Evolutionary conservation across 2,888 invertebrate genomes (phyloP).

Genomic region (Dioctria linearis): DNA sequence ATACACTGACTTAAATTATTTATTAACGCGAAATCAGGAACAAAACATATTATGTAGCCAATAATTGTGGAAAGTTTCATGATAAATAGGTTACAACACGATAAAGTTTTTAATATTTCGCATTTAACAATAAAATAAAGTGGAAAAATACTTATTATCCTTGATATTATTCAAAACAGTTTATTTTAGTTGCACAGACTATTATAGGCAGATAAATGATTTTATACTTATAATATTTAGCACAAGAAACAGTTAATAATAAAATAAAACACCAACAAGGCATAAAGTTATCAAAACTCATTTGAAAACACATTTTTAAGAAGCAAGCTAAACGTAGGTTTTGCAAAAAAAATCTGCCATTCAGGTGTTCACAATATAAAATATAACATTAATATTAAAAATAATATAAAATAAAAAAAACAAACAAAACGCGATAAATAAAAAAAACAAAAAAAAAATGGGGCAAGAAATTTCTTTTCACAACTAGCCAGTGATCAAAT

Average conservation of each 20-base stretch:
- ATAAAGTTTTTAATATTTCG: too few relatives aligned
- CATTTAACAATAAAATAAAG: too few relatives aligned
- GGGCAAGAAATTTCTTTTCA: neutral
- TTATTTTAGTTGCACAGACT: too few relatives aligned
- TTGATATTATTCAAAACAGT: too few relatives aligned
- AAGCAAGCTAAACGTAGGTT: slow-evolving; percentile 14
- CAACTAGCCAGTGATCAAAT: slow-evolving; percentile 13
- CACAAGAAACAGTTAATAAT: neutral
- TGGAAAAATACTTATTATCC: too few relatives aligned
- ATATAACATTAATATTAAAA: neutral
- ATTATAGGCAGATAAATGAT: too few relatives aligned
- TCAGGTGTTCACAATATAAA: slow-evolving; percentile 9
- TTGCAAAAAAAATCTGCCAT: slow-evolving; percentile 6
- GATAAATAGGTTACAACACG: too few relatives aligned
- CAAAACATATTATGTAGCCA: too few relatives aligned
- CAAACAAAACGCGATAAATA: neutral
- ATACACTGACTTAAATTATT: too few relatives aligned
- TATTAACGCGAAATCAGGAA: too few relatives aligned
- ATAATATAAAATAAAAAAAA: neutral
- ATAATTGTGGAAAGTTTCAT: too few relatives aligned
- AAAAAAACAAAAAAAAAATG: neutral
- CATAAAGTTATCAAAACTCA: neutral
- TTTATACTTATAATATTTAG: slow-evolving; percentile 7
- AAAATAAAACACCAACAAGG: neutral
- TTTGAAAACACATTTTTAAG: neutral